Conservation (phyloP, 2,888 invertebrate genomes). For the Drosophila subsilvestris region DNA sequence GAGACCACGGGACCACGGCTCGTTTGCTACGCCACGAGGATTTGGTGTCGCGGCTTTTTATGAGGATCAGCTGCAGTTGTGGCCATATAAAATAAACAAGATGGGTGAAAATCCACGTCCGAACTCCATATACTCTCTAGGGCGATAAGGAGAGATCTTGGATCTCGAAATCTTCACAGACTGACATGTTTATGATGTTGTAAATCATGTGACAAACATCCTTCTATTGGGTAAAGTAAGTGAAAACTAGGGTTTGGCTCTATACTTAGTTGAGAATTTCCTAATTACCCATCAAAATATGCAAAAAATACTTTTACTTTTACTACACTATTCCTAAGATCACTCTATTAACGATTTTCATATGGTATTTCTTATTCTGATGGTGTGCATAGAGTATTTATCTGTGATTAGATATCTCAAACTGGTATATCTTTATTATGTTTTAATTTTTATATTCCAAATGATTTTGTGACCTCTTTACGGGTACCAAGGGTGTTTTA, state of each 20-base stretch:
- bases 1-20: constrained; percentile 60
- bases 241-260: constrained; percentile 27
- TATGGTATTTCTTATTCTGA: too few species aligned
- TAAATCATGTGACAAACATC: constrained; percentile 36
- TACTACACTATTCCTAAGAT: too few species aligned
- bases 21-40: constrained; percentile 74
- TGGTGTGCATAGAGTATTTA: too few species aligned
- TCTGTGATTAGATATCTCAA: too few species aligned
- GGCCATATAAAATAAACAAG: constrained; percentile 68
- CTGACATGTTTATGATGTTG: constrained; percentile 38
- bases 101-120: constrained; percentile 27
- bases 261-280: constrained; percentile 23
- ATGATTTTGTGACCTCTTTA: too few species aligned
- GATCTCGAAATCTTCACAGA: constrained; percentile 1
- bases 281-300: constrained; percentile 2
- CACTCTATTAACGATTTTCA: too few species aligned
- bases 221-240: not conserved
- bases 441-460: too few species aligned
- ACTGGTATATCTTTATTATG: too few species aligned
- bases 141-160: not conserved
- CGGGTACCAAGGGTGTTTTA: too few species aligned
- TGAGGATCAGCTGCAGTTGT: constrained; percentile 79
- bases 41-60: constrained; percentile 78
- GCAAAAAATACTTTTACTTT: too few species aligned
- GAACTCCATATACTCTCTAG: constrained; percentile 37